Conservation (phyloP, 2,797 vertebrate genomes). For the Mionectes olivaceus region DNA sequence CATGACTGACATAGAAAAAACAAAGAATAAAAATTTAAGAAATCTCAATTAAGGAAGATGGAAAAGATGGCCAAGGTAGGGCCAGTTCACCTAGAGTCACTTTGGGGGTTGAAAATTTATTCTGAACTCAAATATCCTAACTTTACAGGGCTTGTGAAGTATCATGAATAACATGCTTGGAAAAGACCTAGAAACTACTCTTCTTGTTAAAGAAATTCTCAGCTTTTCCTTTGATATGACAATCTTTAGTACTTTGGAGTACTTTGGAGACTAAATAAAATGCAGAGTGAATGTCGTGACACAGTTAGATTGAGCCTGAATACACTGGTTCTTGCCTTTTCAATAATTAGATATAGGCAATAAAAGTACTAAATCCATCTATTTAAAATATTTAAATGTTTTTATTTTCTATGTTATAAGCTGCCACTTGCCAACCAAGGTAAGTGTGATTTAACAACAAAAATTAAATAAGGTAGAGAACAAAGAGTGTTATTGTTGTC, state of each 20-base stretch:
- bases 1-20: not conserved
- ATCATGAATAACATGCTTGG: not conserved
- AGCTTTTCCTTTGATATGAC: not conserved
- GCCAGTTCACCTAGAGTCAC: not conserved
- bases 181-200: not conserved
- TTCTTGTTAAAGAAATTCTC: not conserved
- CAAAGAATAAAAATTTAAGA: not conserved
- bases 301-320: not conserved
- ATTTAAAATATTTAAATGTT: not conserved
- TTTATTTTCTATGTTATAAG: slow-evolving; percentile 32
- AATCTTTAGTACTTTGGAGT: not conserved
- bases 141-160: not conserved
- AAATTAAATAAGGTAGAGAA: not conserved
- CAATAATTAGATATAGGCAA: not conserved
- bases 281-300: not conserved
- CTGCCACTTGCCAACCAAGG: slow-evolving; percentile 17
- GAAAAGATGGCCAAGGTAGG: not conserved
- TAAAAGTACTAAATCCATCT: not conserved
- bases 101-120: not conserved
- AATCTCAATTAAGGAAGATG: not conserved
- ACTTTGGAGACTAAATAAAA: not conserved
- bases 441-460: slow-evolving; percentile 26
- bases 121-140: not conserved
- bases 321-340: not conserved
- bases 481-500: not conserved